phyloP scores from a whole-genome alignment of 2,113 vertebrate genomes.

The Elaphurus davidianus region DNA sequence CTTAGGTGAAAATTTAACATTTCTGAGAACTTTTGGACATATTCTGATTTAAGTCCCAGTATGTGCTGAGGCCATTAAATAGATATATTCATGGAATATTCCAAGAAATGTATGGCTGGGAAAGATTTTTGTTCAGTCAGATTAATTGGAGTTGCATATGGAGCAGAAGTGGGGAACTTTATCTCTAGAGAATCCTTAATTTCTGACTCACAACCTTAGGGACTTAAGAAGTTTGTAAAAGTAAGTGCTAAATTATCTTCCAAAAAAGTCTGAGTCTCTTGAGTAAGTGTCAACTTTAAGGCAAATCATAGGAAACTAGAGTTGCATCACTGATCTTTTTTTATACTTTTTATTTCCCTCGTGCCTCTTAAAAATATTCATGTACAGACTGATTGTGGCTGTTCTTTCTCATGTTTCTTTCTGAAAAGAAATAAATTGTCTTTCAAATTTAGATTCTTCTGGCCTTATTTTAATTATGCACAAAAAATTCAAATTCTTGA shows the following conservation, averaged over 20 bases:
- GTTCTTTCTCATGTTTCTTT: background rate
- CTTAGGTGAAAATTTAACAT: background rate
- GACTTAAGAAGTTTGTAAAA: background rate
- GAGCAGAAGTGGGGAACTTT: background rate
- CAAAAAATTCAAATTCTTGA: background rate
- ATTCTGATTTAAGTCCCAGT: background rate
- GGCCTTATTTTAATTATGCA: background rate
- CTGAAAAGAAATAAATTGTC: background rate
- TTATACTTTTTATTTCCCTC: background rate
- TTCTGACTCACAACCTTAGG: conserved; percentile 1
- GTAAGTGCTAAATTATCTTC: background rate
- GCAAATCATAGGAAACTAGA: background rate
- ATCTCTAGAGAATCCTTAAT: background rate
- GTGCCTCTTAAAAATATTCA: background rate
- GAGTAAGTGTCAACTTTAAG: background rate
- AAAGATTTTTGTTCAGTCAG: background rate
- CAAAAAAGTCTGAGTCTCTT: background rate
- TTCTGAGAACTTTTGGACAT: background rate
- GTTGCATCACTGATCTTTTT: background rate
- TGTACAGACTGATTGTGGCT: background rate
- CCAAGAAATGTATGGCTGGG: background rate
- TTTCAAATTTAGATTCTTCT: background rate
- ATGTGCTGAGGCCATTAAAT: background rate
- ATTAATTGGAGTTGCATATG: background rate
- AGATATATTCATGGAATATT: background rate